Percentiles rank a stretch among this genome's conserved stretches.
Conservation (phyloP, 2,888 invertebrate species). For the Halictus quadricinctus region DNA sequence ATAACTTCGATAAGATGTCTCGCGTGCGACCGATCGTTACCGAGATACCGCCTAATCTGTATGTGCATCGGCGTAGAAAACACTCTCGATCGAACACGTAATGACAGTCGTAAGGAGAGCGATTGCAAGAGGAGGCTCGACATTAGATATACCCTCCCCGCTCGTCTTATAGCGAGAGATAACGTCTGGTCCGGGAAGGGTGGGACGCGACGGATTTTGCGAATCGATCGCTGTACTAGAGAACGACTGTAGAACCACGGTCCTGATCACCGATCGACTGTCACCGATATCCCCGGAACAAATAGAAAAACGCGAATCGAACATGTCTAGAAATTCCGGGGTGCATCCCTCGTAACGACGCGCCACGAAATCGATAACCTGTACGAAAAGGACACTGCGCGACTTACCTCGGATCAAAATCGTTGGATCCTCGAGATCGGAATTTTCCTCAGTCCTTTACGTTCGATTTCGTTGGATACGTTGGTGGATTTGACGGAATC, state of each 20-base stretch:
- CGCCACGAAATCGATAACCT: slow-evolving; percentile 61
- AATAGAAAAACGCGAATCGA: slow-evolving; percentile 12
- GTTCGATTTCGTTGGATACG: background rate
- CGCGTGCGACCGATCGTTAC: background rate
- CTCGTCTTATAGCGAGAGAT: slow-evolving; percentile 9
- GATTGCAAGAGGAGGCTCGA: slow-evolving; percentile 3
- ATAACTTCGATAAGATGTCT: background rate
- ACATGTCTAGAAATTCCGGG: slow-evolving; percentile 15
- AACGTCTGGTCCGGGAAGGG: slow-evolving; percentile 23
- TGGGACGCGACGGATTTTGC: slow-evolving; percentile 26
- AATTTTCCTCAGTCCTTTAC: background rate
- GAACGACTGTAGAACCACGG: background rate
- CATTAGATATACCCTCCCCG: background rate
- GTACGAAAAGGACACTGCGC: slow-evolving; percentile 49
- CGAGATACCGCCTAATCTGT: background rate
- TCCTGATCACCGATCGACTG: background rate
- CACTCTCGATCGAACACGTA: background rate
- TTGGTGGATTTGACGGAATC: background rate
- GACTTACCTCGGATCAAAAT: slow-evolving; percentile 45
- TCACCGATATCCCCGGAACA: background rate
- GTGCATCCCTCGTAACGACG: slow-evolving; percentile 44
- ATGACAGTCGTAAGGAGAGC: background rate
- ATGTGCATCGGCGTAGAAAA: background rate
- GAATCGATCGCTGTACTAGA: slow-evolving; percentile 27
- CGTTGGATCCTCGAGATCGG: slow-evolving; percentile 29